Evolutionary conservation across 2,797 vertebrate genomes (phyloP), one percentile per base, ranked within the genome.

Genomic region (Phrynocephalus forsythii): DNA sequence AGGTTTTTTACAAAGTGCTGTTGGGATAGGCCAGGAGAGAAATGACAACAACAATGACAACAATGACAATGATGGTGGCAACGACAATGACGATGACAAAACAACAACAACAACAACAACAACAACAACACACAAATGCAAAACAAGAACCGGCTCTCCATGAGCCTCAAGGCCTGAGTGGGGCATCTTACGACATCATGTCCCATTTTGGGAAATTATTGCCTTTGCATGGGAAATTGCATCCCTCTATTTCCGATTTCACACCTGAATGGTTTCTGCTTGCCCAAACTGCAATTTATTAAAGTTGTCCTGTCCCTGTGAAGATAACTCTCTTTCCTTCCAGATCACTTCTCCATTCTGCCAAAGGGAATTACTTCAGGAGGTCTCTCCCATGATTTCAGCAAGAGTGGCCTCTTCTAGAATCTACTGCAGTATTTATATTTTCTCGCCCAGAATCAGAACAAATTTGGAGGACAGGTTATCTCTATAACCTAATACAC

Each of bases 191-290:
- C 10, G 71, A 20, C 87, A 68, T 1, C 5, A 33, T 68, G 86
- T 94, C 91, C 91, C 63, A 83, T 90, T 94, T 90, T 82, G 18
- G 79, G 67, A 90, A n/a, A 50, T 67, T 52, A 90, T 44, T 48
- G 4, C 69, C 84, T 56, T 56, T 13, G 6, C 52, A 56, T 56
- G 52, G 85, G 89, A 89, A 92, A 86, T 13, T 24, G 33, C 78
- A 60, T 67, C 82, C 63, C 82, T 88, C 71, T 50, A 24, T 88
- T 96, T 93, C 89, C 89, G 63, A 90, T 95, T 96, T 95, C 90
- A 80, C 90, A 88, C 87, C 22, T 92, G 89, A 93, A 83, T 86
- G 60, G 33, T 91, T 94, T 92, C 86, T 86, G 67, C 79, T 93
- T 87, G 91, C 90, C 79, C 89, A 38, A 73, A 86, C 56, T 86